Conservation (phyloP, 2,888 invertebrate genomes). For the Metellina segmentata region DNA sequence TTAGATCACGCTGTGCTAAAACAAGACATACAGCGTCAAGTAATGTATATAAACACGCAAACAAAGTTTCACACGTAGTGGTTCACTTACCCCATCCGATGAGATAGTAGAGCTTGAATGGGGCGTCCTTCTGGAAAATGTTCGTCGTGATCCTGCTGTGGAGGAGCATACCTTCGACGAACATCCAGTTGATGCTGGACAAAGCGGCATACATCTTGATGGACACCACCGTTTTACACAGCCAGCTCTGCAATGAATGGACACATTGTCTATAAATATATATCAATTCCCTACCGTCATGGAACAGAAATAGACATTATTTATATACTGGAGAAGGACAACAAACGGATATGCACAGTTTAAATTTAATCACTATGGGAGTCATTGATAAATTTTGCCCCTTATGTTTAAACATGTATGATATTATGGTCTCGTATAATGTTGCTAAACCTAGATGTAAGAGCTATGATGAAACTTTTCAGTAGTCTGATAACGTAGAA, state of each 20-base stretch:
- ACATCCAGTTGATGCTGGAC: conserved; percentile 84
- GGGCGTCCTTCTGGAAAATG: conserved; percentile 83
- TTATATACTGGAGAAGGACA: too few species aligned
- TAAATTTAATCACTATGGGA: background rate
- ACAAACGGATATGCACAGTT: background rate
- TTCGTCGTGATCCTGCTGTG: conserved; percentile 83
- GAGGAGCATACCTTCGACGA: conserved; percentile 83
- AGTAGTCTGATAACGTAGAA: too few species aligned
- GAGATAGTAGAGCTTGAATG: conserved; percentile 83
- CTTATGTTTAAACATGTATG: background rate
- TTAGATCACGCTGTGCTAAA: too few species aligned
- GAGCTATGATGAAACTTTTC: too few species aligned
- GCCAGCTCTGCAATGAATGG: conserved; percentile 82
- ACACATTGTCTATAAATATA: background rate
- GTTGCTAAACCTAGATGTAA: too few species aligned
- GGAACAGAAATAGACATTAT: too few species aligned
- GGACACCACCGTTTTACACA: conserved; percentile 83
- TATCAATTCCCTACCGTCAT: too few species aligned
- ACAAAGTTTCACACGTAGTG: too few species aligned
- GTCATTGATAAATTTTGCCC: background rate
- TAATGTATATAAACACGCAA: too few species aligned
- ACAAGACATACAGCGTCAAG: too few species aligned
- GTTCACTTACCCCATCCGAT: conserved; percentile 84
- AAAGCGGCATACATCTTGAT: conserved; percentile 83
- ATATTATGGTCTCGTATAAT: too few species aligned